Evolutionary conservation across 2,113 vertebrate genomes (phyloP).

Genomic region (Lathamus discolor): DNA sequence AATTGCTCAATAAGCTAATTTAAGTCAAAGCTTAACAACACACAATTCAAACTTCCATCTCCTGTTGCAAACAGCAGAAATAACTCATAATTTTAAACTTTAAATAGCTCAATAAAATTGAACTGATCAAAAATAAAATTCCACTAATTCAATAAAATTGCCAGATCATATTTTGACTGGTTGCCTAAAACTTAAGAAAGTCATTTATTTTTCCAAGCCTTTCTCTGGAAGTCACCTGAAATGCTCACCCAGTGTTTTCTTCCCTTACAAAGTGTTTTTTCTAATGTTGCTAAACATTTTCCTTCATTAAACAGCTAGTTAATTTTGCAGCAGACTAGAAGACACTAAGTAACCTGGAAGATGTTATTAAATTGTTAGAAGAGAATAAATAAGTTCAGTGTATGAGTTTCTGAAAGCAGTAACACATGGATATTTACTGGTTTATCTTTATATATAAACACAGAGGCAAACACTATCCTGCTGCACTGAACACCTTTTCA

Average conservation of each 20-base stretch:
- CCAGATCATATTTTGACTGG: background rate
- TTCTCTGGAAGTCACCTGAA: background rate
- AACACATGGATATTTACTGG: background rate
- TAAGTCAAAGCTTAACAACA: background rate
- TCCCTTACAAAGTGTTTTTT: background rate
- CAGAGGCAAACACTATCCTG: background rate
- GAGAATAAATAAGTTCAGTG: background rate
- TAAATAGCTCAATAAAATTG: background rate
- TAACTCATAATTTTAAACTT: background rate
- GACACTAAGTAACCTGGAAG: background rate
- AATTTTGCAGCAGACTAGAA: background rate
- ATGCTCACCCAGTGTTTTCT: background rate
- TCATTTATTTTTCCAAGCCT: background rate
- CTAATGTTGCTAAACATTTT: background rate
- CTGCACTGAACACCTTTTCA: background rate
- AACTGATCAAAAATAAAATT: background rate
- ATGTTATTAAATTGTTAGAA: background rate
- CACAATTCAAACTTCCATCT: background rate
- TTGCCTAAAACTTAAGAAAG: background rate
- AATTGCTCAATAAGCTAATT: background rate
- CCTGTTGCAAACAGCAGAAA: conserved; percentile 1
- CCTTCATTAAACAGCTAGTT: background rate
- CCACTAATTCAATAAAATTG: background rate
- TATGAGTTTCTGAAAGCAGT: background rate
- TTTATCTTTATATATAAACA: background rate